Evolutionary conservation across 2,888 invertebrate species (phyloP).

Genomic region (Amblyjoppa proteus): DNA sequence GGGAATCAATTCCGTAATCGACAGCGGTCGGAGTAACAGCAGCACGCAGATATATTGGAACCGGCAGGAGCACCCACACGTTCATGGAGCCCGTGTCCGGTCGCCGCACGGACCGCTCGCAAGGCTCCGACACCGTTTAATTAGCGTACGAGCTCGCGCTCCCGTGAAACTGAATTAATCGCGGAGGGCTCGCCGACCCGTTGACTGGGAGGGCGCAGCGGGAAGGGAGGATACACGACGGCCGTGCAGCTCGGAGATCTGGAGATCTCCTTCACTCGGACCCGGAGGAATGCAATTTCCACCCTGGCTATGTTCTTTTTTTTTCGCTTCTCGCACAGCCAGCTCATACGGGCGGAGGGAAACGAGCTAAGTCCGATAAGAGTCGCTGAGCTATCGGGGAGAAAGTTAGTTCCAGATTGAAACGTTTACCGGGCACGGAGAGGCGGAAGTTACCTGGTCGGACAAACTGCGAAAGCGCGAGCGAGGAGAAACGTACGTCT

Average conservation of each 20-base stretch:
- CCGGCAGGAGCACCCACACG: slow-evolving; percentile 9
- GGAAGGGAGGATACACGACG: background rate
- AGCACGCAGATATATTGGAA: slow-evolving; percentile 1
- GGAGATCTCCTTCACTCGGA: background rate
- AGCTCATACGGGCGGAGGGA: background rate
- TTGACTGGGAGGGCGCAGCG: slow-evolving; percentile 25
- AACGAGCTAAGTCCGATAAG: slow-evolving; percentile 24
- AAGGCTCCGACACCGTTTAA: slow-evolving; percentile 74
- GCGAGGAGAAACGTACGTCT: slow-evolving; percentile 1
- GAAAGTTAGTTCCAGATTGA: slow-evolving; percentile 63
- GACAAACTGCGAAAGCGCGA: slow-evolving; percentile 43
- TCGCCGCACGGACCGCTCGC: slow-evolving; percentile 57
- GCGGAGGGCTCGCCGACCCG: slow-evolving; percentile 57
- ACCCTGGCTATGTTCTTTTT: slow-evolving; percentile 5
- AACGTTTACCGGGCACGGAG: slow-evolving; percentile 55
- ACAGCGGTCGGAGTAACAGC: slow-evolving; percentile 1
- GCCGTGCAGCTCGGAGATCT: background rate
- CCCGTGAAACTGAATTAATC: slow-evolving; percentile 74
- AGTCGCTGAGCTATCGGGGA: slow-evolving; percentile 22
- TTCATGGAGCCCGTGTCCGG: slow-evolving; percentile 11
- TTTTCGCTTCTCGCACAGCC: slow-evolving; percentile 6
- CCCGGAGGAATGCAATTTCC: slow-evolving; percentile 29
- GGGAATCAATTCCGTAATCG: slow-evolving; percentile 22
- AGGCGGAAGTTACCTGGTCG: slow-evolving; percentile 54
- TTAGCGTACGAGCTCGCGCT: slow-evolving; percentile 69